A percentile compares a stretch with the other conserved stretches of the same genome.
Conservation (phyloP, 92 coral and sea anemone genomes). For the Scolanthus callimorphus region DNA sequence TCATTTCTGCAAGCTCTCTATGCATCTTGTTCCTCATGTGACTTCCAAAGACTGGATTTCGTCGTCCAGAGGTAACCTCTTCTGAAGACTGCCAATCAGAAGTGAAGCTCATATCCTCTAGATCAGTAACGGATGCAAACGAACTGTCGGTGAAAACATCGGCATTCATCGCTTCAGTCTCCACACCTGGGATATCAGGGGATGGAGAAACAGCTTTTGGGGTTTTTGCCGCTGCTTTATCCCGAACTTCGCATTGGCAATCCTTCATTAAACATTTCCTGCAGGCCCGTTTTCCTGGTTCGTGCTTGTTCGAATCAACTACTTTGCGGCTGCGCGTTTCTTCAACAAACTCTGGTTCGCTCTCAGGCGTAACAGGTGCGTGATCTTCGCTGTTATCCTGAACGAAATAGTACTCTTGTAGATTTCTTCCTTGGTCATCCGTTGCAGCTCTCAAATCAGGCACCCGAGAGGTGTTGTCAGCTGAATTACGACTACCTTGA, state of each 20-base stretch:
- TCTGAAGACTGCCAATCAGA: slow-evolving; percentile 73
- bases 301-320: not conserved
- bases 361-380: not conserved
- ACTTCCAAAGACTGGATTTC: slow-evolving; percentile 23
- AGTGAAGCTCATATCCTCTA: slow-evolving; percentile 59
- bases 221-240: not conserved
- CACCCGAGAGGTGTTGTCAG: no score
- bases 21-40: slow-evolving; percentile 62
- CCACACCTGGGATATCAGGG: not conserved
- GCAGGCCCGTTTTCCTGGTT: not conserved
- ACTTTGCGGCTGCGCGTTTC: not conserved
- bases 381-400: no score
- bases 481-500: not conserved
- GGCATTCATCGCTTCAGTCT: slow-evolving; percentile 8
- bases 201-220: not conserved
- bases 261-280: not conserved
- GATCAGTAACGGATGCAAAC: slow-evolving; percentile 55
- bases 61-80: slow-evolving; percentile 35
- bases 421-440: no score
- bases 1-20: slow-evolving; percentile 75
- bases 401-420: no score
- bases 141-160: slow-evolving; percentile 61
- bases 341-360: no score
- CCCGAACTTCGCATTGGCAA: not conserved
- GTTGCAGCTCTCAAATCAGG: no score